Percentiles rank a stretch among this genome's conserved stretches.
These are phyloP conservation scores for western clawed frog (Xenopus tropicalis) DNA, from an alignment of 2,113 vertebrate genomes.

Conservation along the genomic window DNA sequence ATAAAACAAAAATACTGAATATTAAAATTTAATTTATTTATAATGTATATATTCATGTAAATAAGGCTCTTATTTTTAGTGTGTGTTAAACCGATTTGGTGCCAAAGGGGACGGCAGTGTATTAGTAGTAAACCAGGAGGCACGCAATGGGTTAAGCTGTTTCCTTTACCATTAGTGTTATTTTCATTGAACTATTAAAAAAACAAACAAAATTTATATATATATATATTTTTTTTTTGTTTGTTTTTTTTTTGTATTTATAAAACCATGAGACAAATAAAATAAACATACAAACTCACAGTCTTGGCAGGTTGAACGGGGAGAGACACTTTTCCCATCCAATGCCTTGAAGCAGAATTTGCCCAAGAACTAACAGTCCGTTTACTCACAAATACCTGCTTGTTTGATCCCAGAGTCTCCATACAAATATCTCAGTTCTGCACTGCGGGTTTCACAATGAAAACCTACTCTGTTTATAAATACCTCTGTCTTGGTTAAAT, in stretches of 20 bases:
- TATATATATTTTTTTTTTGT: too few species aligned
- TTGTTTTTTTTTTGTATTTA: too few species aligned
- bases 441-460: not conserved
- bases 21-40: constrained; percentile 99
- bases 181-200: constrained; percentile 37
- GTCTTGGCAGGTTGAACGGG: constrained; percentile 26
- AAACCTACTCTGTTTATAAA: constrained; percentile 5
- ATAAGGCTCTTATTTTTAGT: constrained; percentile 69
- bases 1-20: constrained; percentile 86
- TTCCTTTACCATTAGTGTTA: constrained; percentile 69
- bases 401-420: too few species aligned
- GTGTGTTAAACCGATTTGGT: constrained; percentile 51
- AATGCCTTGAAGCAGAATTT: too few species aligned
- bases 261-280: too few species aligned
- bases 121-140: not conserved
- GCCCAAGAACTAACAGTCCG: too few species aligned
- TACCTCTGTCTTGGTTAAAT: constrained; percentile 50
- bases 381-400: too few species aligned
- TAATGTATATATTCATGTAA: constrained; percentile 90
- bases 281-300: too few species aligned
- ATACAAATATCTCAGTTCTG: too few species aligned
- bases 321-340: constrained; percentile 14
- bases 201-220: too few species aligned
- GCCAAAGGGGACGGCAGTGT: constrained; percentile 28
- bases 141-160: constrained; percentile 50